Percentiles rank a stretch among this genome's conserved stretches.
Evolutionary conservation across 1,140 invertebrate genomes (phyloP).

Genomic region (Telenomus remus): DNA sequence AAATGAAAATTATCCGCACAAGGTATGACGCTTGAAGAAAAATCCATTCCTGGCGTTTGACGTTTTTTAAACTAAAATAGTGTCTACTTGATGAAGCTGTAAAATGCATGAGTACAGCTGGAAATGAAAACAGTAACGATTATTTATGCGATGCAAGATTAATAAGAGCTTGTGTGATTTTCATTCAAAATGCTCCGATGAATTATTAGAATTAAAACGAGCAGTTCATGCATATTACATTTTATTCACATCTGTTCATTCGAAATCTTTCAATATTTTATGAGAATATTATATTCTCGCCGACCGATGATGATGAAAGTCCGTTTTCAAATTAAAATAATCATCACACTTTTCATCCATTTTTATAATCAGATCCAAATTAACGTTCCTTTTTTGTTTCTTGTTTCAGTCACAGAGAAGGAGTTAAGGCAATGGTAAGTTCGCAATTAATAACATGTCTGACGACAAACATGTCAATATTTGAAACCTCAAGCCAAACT

Average conservation of each 20-base stretch:
- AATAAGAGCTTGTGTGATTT: too few relatives aligned
- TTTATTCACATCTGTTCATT: too few relatives aligned
- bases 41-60: conserved; percentile 22
- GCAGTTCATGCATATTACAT: too few relatives aligned
- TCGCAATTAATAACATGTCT: not conserved
- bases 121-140: too few relatives aligned
- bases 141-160: too few relatives aligned
- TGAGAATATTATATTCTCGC: too few relatives aligned
- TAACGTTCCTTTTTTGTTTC: conserved; percentile 56
- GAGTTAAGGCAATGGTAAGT: conserved; percentile 90
- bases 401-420: conserved; percentile 89
- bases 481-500: not conserved
- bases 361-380: not conserved
- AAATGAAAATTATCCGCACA: not conserved
- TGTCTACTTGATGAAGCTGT: too few relatives aligned
- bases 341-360: not conserved
- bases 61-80: not conserved
- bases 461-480: not conserved
- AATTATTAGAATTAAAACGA: too few relatives aligned
- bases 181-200: too few relatives aligned
- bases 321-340: not conserved
- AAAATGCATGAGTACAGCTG: too few relatives aligned
- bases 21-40: conserved; percentile 56
- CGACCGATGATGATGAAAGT: not conserved
- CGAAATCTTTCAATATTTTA: too few relatives aligned